phyloP scores from a whole-genome alignment of 2,113 vertebrate species.

The Hirundichthys speculiger region DNA sequence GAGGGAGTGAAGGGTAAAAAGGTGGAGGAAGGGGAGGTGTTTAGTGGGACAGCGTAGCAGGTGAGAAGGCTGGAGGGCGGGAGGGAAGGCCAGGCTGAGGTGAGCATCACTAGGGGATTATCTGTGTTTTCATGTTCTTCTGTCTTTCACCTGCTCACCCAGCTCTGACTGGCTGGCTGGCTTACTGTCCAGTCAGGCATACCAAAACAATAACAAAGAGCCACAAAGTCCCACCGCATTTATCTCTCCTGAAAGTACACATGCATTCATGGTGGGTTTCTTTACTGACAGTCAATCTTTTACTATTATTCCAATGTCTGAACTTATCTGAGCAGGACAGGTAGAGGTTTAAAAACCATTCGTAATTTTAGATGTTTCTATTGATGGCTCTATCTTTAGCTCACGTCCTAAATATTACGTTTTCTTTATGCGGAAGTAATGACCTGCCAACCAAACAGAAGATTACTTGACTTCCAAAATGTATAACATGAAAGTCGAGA shows the following conservation, averaged over 20 bases:
- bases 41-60: conserved; percentile 47
- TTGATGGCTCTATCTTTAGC: too few relatives aligned
- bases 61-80: conserved; percentile 44
- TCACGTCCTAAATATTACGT: too few relatives aligned
- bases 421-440: too few relatives aligned
- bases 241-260: conserved; percentile 22
- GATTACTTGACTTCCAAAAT: too few relatives aligned
- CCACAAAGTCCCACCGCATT: conserved; percentile 37
- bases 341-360: too few relatives aligned
- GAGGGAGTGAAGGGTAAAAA: conserved; percentile 52
- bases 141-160: conserved; percentile 78
- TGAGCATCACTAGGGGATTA: conserved; percentile 69
- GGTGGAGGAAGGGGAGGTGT: conserved; percentile 48
- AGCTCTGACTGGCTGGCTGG: conserved; percentile 66
- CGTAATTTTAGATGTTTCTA: too few relatives aligned
- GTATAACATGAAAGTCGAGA: too few relatives aligned
- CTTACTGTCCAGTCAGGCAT: conserved; percentile 50
- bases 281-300: not conserved
- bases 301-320: not conserved
- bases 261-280: conserved; percentile 1
- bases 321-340: not conserved
- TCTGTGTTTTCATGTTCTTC: conserved; percentile 77
- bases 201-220: conserved; percentile 55
- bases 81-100: conserved; percentile 57
- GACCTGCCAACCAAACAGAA: too few relatives aligned